phyloP scores from a whole-genome alignment of 2,797 vertebrate species.

The Galagoides demidoff region DNA sequence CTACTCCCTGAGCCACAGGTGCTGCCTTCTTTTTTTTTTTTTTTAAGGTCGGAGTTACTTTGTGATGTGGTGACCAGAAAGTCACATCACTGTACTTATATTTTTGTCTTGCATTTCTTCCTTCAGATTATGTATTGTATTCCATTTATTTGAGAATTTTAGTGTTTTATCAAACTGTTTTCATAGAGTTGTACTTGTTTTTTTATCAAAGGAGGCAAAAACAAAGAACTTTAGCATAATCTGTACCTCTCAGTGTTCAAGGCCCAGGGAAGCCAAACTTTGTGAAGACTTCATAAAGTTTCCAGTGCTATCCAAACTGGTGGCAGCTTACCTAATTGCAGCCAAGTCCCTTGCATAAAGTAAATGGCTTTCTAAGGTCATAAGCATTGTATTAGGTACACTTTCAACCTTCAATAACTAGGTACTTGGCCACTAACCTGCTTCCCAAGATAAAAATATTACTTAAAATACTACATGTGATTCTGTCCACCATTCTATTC shows the following conservation, averaged over 20 bases:
- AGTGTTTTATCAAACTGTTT: slow-evolving; percentile 3
- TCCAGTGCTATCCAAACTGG: neutral
- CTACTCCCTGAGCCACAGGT: too few relatives aligned
- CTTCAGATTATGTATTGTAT: neutral
- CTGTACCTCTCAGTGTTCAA: neutral
- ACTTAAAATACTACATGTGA: neutral
- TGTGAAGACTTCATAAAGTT: neutral
- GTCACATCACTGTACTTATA: neutral
- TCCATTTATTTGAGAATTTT: neutral
- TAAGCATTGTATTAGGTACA: neutral
- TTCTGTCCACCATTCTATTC: neutral
- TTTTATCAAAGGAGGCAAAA: slow-evolving; percentile 6
- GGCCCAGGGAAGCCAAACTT: neutral
- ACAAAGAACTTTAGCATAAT: neutral
- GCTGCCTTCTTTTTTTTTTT: too few relatives aligned
- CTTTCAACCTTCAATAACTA: neutral
- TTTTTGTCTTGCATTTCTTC: neutral
- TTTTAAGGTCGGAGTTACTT: neutral
- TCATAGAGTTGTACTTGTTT: neutral
- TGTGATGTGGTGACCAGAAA: neutral
- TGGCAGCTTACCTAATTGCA: neutral
- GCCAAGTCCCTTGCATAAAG: neutral
- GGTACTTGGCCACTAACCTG: neutral
- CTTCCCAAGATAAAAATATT: neutral
- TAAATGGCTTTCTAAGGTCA: neutral